Evolutionary conservation across 2,888 invertebrate genomes (phyloP).

Genomic region (Leucozona laternaria): DNA sequence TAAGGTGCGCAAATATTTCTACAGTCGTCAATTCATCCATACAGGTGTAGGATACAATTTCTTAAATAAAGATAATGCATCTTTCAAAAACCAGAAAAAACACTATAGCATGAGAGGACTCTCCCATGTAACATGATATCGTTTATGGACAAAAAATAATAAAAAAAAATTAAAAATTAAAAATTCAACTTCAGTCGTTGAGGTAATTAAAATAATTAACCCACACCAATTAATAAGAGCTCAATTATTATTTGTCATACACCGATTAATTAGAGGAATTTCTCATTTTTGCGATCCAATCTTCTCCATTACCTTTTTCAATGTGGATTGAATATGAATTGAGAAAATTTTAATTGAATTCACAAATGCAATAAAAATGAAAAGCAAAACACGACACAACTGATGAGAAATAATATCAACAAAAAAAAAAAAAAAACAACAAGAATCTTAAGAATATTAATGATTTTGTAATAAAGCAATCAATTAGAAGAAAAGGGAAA

Average conservation of each 20-base stretch:
- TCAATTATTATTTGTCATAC: constrained; percentile 58
- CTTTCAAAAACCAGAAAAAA: neutral
- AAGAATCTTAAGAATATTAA: constrained; percentile 71
- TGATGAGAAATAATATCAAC: neutral
- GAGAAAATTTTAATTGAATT: constrained; percentile 62
- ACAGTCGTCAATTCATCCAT: constrained; percentile 9
- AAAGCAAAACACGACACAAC: constrained; percentile 3
- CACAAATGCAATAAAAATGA: constrained; percentile 43
- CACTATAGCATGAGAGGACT: no score
- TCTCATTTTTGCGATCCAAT: constrained; percentile 31
- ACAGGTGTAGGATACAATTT: constrained; percentile 21
- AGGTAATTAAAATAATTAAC: constrained; percentile 57
- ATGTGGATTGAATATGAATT: constrained; percentile 32
- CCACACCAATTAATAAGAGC: constrained; percentile 60
- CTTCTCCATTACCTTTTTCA: constrained; percentile 43
- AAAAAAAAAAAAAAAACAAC: constrained; percentile 23
- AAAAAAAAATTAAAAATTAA: constrained; percentile 11
- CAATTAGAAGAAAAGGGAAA: constrained; percentile 37
- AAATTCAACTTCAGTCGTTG: constrained; percentile 36
- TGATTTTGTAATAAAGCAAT: constrained; percentile 68
- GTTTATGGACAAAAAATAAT: neutral
- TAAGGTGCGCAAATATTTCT: neutral
- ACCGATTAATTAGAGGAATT: constrained; percentile 70
- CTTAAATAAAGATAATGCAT: neutral
- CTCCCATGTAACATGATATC: no score